Base-by-base conservation (phyloP, 2,797 vertebrate genomes). In the Sus cebifrons region DNA sequence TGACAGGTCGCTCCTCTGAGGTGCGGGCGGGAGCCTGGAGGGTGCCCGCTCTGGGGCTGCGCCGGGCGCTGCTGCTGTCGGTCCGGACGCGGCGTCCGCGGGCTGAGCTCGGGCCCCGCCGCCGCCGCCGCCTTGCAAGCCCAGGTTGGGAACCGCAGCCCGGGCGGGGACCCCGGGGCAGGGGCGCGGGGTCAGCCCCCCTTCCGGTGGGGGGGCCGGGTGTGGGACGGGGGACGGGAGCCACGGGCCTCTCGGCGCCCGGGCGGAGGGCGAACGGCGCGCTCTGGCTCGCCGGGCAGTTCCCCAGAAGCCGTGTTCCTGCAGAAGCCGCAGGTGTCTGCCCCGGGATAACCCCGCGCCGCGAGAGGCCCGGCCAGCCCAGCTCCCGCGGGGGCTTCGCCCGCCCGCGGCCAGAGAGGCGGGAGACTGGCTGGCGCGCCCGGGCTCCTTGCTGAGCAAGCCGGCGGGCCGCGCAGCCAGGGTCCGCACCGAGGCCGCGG, bases 291-390 rank as follows among this genome's bases (percentile, higher is more conserved):
- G 10, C 44, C 1, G 0, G 32, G 71, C 87, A 71, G n/a, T 77
- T 87, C 32, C 14, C 25, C 2, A 62, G 56, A 23, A 91, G 32
- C 40, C 8, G 1, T 1, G 32, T 49, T 86, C 32, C 49, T 44
- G 29, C 84, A 49, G 93, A 87, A 95, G 91, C 86, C 25, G 44
- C 95, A 96, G 93, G 95, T 97, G 92, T 84, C 56, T 5, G 54
- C 36, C 52, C 75, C 3, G 3, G 84, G 36, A 86, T 62, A 77
- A 65, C 6, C 40, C 75, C 10, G 4, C 0, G 13, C 74, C 0
- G 29, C 65, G 54, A 74, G 71, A 32, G 32, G 49, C 62, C 62
- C 4, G 56, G 75, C 54, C 75, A 54, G 64, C 27, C 9, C 27
- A 73, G 65, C 67, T 83, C 32, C 18, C 36, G 44, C 14, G 20